phyloP scores from a whole-genome alignment of 2,113 vertebrate species.

The Gasterosteus aculeatus region DNA sequence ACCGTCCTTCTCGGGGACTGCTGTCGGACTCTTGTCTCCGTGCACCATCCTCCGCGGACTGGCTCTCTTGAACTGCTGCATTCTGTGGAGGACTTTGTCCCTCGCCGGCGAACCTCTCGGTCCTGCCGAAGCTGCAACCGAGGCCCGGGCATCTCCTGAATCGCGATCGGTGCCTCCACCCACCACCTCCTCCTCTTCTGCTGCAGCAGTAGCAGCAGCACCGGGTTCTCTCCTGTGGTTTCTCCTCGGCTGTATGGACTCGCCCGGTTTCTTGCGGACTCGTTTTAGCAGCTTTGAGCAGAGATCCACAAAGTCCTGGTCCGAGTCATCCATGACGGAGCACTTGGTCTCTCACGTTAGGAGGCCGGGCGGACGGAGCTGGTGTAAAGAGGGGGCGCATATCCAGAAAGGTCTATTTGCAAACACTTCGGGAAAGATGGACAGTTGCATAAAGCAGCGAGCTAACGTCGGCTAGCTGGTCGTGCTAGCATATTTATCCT shows the following conservation, averaged over 20 bases:
- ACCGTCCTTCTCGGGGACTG: not conserved
- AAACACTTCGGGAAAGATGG: too few species aligned
- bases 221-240: slow-evolving; percentile 28
- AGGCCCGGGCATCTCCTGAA: slow-evolving; percentile 21
- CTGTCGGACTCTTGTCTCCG: not conserved
- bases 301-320: slow-evolving; percentile 90
- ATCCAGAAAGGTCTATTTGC: too few species aligned
- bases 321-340: slow-evolving; percentile 88
- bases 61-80: slow-evolving; percentile 90
- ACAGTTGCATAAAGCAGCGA: not conserved
- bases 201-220: too few species aligned
- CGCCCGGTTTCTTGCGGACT: slow-evolving; percentile 66
- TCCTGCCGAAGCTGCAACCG: not conserved
- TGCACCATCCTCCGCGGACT: slow-evolving; percentile 82
- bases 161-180: not conserved
- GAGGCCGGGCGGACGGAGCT: not conserved
- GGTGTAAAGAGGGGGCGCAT: not conserved
- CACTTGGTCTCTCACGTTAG: not conserved
- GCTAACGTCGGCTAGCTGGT: not conserved
- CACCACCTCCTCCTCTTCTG: not conserved
- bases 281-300: slow-evolving; percentile 85
- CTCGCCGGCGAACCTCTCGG: slow-evolving; percentile 52
- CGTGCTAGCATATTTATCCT: slow-evolving; percentile 26
- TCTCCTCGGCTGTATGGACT: slow-evolving; percentile 66
- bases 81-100: slow-evolving; percentile 86